A percentile compares a stretch with the other conserved stretches of the same genome.
phyloP scores from a whole-genome alignment of 2,113 vertebrate species.

The Arvicanthis niloticus region DNA sequence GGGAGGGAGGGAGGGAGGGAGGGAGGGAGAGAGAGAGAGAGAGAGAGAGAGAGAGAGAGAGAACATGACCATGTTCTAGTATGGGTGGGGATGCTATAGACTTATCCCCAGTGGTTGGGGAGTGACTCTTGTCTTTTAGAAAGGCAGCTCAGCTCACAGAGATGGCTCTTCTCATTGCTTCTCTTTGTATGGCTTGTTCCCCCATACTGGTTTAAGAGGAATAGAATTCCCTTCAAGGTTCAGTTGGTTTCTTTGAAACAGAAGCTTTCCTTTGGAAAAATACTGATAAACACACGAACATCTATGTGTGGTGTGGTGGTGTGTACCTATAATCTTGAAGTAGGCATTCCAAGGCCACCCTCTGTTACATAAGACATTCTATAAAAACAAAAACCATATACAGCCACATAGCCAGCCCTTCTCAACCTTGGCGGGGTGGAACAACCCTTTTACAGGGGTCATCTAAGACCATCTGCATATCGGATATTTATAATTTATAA shows the following conservation, averaged over 20 bases:
- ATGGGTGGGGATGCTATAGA: neutral
- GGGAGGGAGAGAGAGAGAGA: neutral
- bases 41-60: neutral
- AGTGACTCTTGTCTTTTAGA: neutral
- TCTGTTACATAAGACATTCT: too few relatives aligned
- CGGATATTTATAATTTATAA: neutral
- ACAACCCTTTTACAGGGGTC: neutral
- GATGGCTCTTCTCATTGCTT: neutral
- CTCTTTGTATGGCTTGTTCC: neutral
- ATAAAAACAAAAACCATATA: neutral
- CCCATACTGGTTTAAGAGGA: neutral
- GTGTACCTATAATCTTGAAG: neutral
- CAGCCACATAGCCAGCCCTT: neutral
- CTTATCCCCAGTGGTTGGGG: neutral
- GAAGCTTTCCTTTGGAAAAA: conserved; percentile 6
- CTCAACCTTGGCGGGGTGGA: neutral
- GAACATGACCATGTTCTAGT: neutral
- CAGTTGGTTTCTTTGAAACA: conserved; percentile 20
- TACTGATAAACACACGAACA: neutral
- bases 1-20: neutral
- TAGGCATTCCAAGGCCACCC: neutral
- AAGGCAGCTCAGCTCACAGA: neutral
- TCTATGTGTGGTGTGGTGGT: neutral
- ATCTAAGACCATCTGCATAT: neutral
- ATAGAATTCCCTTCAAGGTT: neutral